A percentile compares a stretch with the other conserved stretches of the same genome.
phyloP scores from a whole-genome alignment of 1,140 invertebrate species.

The Tribolium madens region DNA sequence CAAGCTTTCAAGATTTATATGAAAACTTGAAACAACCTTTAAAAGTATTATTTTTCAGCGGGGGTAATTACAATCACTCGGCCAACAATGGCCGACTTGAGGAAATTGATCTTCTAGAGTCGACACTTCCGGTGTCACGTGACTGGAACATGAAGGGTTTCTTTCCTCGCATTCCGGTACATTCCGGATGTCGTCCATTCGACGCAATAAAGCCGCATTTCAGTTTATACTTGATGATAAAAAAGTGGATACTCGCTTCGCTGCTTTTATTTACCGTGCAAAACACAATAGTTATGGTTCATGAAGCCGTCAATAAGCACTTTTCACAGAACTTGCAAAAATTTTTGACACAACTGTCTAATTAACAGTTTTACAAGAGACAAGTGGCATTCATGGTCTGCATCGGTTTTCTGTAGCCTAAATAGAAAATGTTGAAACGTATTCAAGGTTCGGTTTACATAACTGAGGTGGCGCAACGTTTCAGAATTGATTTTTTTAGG shows the following conservation, averaged over 20 bases:
- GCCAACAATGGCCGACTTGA: constrained; percentile 6
- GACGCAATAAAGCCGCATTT: constrained; percentile 2
- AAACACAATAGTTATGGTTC: background rate
- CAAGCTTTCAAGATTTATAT: constrained; percentile 37
- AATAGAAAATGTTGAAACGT: constrained; percentile 1
- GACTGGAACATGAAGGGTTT: constrained; percentile 38
- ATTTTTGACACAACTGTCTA: background rate
- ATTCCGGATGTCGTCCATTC: constrained; percentile 19
- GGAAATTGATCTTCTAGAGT: constrained; percentile 33
- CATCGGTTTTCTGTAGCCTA: background rate
- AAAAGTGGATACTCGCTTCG: background rate
- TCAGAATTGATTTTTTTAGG: background rate
- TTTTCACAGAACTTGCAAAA: constrained; percentile 9
- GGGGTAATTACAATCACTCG: background rate
- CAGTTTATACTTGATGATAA: constrained; percentile 13
- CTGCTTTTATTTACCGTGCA: background rate
- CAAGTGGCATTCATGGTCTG: constrained; percentile 9
- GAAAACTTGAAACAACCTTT: background rate
- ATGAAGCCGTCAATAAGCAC: background rate
- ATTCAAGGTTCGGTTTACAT: constrained; percentile 17
- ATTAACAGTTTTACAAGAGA: background rate
- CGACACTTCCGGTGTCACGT: constrained; percentile 35
- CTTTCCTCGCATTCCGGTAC: constrained; percentile 28
- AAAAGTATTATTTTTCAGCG: constrained; percentile 1
- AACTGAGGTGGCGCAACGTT: background rate